Evolutionary conservation across 53 echinoderm and acorn worm genomes (phyloP), one percentile per base, ranked within the genome.

Genomic region (Mesocentrotus franciscanus): DNA sequence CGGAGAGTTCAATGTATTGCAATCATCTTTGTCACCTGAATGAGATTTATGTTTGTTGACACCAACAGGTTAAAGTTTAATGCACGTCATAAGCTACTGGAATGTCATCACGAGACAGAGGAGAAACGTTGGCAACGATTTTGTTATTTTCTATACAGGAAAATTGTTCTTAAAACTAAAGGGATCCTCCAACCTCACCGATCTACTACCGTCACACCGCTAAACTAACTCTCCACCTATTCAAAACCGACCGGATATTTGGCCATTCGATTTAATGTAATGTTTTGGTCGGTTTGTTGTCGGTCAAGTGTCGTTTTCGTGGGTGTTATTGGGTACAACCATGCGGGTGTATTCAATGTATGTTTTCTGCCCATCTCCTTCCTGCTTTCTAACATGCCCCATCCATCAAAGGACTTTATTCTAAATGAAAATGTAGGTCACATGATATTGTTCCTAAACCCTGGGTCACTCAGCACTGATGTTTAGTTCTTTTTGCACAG

Each of bases 21-120:
- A 87, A 87, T n/a, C 87, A 57, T 87, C 20, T 55, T 26, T 11
- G 57, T 56, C 58, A 87, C 87, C 87, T 58, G 87, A 57, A 13
- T 58, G 14, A 58, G 29, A 87, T 87, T 87, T 58, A 87, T 87
- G 87, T 87, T 59, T 56, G 87, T 58, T 87, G 87, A 14, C 87
- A 58, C 58, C 87, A 6, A 0, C 14, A 58, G 87, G 87, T 87
- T 59, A 87, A 87, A 87, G 87, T 87, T 87, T 87, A 87, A 87
- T 87, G 87, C 58, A 87, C 58, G 11, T 87, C 87, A 87, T 56
- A 56, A 29, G 56, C 29, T 87, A 87, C 58, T 58, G 87, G 87
- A 87, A 87, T 87, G 26, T 58, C 29, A 87, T 13, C n/a, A 57
- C 5, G 18, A 26, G 22, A 12, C 11, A 0, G 58, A 13, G 58